Base-by-base conservation (phyloP, 2,797 vertebrate species). In the Brachyrhaphis roseni region DNA sequence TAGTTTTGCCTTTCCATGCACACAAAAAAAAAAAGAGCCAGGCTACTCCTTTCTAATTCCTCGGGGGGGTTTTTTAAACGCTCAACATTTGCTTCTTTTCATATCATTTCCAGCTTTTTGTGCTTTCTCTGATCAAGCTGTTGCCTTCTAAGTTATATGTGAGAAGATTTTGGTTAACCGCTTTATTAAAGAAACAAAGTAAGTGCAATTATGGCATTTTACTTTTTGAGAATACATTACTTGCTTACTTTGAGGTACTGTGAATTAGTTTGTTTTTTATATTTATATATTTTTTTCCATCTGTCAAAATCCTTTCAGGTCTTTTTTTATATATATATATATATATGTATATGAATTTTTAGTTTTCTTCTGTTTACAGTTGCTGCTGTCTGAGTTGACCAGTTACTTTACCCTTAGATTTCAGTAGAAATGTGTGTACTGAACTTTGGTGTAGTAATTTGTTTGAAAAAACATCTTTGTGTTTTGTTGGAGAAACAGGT, bases 191-290 rank as follows among this genome's bases (percentile, higher is more conserved):
- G 36, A 80, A 79, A 70, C 51, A 82, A 83, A 64, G 31, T 74
- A 55, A 74, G 49, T 84, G 68, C 57, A 70, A 57, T 72, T 53
- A 85, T 34, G 49, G 73, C 57, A 72, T 70, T 68, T 86, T 28
- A 45, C 36, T 23, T 78, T 82, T 78, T 82, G 45, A 57, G 71
- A 15, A 0, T 12, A 23, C 39, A 72, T 76, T 76, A 26, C 49
- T 73, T 83, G 53, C 77, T 89, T 87, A 85, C 82, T 89, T 84
- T 82, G 66, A 88, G 79, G 89, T 91, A 91, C 89, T 94, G 90
- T 91, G 90, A 92, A 90, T 78, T 87, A 84, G 31, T 79, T 80
- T 86, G 20, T 85, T 76, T 82, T 66, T 78, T 72, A 66, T 68
- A 43, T 12, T 45, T 75, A 26, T 55, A 75, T 80, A 26, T 45